Base-by-base conservation (phyloP, 2,113 vertebrate species). In the Phocoena phocoena region DNA sequence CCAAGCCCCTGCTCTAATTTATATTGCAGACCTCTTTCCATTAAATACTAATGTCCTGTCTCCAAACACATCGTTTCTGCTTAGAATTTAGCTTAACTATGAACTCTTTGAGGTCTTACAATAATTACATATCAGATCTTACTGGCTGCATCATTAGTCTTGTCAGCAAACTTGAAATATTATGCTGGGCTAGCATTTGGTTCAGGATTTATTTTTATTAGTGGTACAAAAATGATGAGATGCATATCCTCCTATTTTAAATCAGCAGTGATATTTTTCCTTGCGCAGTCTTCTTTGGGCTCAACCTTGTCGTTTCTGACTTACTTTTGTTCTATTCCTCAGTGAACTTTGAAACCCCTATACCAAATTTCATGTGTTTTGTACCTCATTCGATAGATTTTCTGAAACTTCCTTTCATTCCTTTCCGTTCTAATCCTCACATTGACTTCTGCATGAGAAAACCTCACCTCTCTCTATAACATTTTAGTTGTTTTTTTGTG, bases 181-280 rank as follows among this genome's bases (percentile, higher is more conserved):
- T 67, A 23, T 62, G 55, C 63, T 77, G n/a, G 47, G 85, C 50
- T 88, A 50, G 71, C 5, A 26, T 86, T 81, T 88, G n/a, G 53
- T 47, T 91, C 68, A 9, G 44, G 53, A 70, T 77, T 95, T 95
- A 90, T 93, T 94, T 85, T 96, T 82, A 88, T 91, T 95, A 81
- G 67, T 71, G 31, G 28, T 73, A 77, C 53, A 96, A 83, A 95
- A 91, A 55, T 81, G 68, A 89, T 79, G 58, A 96, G 62, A 20
- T 41, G 6, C 8, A 8, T 65, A 58, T 71, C 26, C 87, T 67
- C 85, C 55, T 83, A 65, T 15, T 84, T 84, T 74, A 93, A 53
- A 83, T 90, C 31, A 93, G 73, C 6, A 87, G 55, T 87, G 79
- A 47, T 81, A 18, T 63, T 71, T 68, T 93, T 60, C 62, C 47